Percentiles rank a stretch among this genome's conserved stretches.
Conservation (phyloP, 1,140 invertebrate species). For the Conus ventricosus region DNA sequence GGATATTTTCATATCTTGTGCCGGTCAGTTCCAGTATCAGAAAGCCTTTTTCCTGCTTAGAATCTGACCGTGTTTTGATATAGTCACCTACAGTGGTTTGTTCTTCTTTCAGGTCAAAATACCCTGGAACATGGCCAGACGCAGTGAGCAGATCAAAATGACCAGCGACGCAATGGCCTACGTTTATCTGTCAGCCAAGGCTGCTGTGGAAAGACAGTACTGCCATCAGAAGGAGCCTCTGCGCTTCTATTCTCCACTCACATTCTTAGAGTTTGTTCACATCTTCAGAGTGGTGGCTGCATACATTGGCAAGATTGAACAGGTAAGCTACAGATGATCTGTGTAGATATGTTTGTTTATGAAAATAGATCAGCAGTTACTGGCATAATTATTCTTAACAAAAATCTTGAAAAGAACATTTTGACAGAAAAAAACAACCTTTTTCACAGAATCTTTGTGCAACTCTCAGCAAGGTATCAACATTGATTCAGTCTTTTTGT, state of each 20-base stretch:
- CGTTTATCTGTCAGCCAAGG: slow-evolving; percentile 67
- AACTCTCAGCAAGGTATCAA: too few species aligned
- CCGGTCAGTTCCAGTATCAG: too few species aligned
- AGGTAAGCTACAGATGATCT: slow-evolving; percentile 49
- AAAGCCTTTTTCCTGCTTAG: too few species aligned
- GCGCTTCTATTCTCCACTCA: slow-evolving; percentile 68
- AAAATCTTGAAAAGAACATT: too few species aligned
- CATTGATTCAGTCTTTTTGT: too few species aligned
- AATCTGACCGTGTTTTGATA: too few species aligned
- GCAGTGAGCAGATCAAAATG: slow-evolving; percentile 61
- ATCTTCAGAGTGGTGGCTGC: slow-evolving; percentile 68
- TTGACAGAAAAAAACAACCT: too few species aligned
- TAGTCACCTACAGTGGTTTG: too few species aligned
- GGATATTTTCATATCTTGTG: too few species aligned
- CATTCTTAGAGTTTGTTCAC: slow-evolving; percentile 71
- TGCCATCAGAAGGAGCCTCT: slow-evolving; percentile 69
- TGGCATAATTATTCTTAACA: background rate
- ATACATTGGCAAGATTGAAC: slow-evolving; percentile 65
- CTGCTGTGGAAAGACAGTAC: slow-evolving; percentile 64
- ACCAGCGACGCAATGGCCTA: slow-evolving; percentile 70
- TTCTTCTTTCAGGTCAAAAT: slow-evolving; percentile 56
- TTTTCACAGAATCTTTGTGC: too few species aligned
- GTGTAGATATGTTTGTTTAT: too few species aligned
- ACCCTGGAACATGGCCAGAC: slow-evolving; percentile 61
- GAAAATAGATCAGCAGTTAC: background rate